Evolutionary conservation across 2,888 invertebrate species (phyloP).

Genomic region (Pecten maximus): DNA sequence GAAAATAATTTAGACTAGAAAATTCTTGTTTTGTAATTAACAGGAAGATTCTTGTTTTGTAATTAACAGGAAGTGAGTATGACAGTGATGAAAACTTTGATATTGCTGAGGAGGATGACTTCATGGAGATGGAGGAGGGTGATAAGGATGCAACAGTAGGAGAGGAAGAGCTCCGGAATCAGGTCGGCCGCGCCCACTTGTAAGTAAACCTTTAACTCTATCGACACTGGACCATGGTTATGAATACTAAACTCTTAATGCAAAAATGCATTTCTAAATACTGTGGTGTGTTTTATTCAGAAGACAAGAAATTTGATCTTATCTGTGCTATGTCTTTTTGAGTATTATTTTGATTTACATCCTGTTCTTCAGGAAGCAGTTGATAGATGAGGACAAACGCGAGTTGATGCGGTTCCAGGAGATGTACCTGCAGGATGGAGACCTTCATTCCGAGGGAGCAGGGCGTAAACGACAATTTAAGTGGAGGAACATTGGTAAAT

Average conservation of each 20-base stretch:
- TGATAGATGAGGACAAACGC: constrained; percentile 93
- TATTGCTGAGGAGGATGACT: constrained; percentile 86
- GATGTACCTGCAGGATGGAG: constrained; percentile 93
- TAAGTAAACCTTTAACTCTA: constrained; percentile 84
- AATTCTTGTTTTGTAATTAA: too few relatives aligned
- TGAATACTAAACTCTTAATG: too few relatives aligned
- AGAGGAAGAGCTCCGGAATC: constrained; percentile 90
- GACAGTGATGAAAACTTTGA: constrained; percentile 87
- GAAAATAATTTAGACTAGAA: too few relatives aligned
- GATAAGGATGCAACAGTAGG: constrained; percentile 89
- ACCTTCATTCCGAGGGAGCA: constrained; percentile 90
- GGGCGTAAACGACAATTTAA: constrained; percentile 91
- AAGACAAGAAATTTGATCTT: too few relatives aligned
- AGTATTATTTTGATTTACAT: background rate
- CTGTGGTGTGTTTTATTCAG: too few relatives aligned
- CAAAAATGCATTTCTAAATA: too few relatives aligned
- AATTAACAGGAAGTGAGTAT: constrained; percentile 84
- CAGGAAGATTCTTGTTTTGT: background rate
- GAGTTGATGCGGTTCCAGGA: constrained; percentile 93
- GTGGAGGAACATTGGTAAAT: constrained; percentile 89
- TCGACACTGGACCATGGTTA: too few relatives aligned
- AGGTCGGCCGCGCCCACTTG: constrained; percentile 94
- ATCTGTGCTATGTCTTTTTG: too few relatives aligned
- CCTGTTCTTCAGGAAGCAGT: constrained; percentile 85
- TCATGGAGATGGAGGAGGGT: constrained; percentile 91